Base-by-base conservation (phyloP, 2,797 vertebrate genomes). In the Oreortyx pictus region DNA sequence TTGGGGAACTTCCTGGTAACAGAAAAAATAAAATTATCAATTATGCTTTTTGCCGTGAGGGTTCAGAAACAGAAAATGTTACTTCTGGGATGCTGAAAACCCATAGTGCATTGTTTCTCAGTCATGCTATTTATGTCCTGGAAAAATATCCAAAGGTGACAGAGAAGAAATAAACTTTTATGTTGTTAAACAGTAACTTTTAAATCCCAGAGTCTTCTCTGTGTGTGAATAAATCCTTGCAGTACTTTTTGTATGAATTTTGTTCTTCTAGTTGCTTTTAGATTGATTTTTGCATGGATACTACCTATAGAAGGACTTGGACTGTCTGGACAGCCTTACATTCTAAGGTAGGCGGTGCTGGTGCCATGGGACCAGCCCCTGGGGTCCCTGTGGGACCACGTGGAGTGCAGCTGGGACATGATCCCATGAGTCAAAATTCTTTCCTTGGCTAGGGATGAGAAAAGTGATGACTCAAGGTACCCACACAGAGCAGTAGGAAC, bases 341-440 rank as follows among this genome's bases (percentile, higher is more conserved):
- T 88, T 66, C 70, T 71, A 47, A 24, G 5, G 3, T 37, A 59
- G 37, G 24, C 23, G 47, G 17, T 20, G 2, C 11, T 25, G 23
- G 9, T 80, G 16, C 5, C 27, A 24, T 49, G 17, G 37, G 14
- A 70, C 20, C 62, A 25, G 3, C 2, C 14, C 7, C 1, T 41
- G 3, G 4, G 0, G 4, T 83, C 11, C 31, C 16, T 31, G 13
- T 6, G 7, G 54, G 17, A 61, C 0, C 22, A 9, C 0, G 0
- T 57, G 41, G 17, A 46, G 8, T 72, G 49, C 29, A 41, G 18
- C 20, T 65, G 56, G 43, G 64, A 61, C 22, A 59, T 43, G 22
- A 19, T 78, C 75, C 22, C 16, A 14, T 22, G n/a, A 64, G n/a
- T 50, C 2, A 50, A 88, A 78, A 68, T 41, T 2, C 15, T 78